Conservation (phyloP, 2,797 vertebrate species). For the Phylloscopus collybita region DNA sequence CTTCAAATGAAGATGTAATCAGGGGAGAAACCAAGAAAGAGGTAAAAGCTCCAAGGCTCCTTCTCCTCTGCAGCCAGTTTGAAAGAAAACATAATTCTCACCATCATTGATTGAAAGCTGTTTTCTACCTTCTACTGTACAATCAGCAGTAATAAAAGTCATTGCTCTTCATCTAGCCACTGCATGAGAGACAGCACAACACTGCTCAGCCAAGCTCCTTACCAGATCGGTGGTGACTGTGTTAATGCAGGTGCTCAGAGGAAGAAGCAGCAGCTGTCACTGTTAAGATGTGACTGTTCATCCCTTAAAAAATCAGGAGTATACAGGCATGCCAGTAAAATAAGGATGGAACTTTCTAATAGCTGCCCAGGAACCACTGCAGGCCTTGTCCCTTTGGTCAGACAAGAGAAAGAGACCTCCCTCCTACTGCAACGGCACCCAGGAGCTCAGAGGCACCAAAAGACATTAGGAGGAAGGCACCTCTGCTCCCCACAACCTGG, state of each 20-base stretch:
- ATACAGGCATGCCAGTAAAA: background rate
- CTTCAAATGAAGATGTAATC: background rate
- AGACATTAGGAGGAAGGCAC: background rate
- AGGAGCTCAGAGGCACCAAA: background rate
- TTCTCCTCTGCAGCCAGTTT: background rate
- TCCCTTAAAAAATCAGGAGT: background rate
- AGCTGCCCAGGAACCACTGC: background rate
- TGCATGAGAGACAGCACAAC: background rate
- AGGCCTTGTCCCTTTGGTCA: background rate
- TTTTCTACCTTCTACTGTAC: background rate
- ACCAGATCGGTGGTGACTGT: fast-evolving
- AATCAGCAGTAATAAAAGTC: background rate
- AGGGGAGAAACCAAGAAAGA: background rate
- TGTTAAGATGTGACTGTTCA: background rate
- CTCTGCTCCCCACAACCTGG: background rate
- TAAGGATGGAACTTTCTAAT: background rate
- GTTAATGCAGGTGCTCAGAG: background rate
- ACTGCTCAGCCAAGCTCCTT: background rate
- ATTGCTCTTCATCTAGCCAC: background rate
- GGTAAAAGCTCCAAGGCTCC: background rate
- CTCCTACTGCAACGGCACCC: background rate
- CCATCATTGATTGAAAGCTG: background rate
- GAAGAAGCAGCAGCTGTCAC: background rate
- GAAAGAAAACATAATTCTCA: background rate
- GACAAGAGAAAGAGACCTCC: background rate